These are phyloP conservation scores for Sinotaia quadrata DNA, from an alignment of 2,888 invertebrate species.

Conservation along the genomic window DNA sequence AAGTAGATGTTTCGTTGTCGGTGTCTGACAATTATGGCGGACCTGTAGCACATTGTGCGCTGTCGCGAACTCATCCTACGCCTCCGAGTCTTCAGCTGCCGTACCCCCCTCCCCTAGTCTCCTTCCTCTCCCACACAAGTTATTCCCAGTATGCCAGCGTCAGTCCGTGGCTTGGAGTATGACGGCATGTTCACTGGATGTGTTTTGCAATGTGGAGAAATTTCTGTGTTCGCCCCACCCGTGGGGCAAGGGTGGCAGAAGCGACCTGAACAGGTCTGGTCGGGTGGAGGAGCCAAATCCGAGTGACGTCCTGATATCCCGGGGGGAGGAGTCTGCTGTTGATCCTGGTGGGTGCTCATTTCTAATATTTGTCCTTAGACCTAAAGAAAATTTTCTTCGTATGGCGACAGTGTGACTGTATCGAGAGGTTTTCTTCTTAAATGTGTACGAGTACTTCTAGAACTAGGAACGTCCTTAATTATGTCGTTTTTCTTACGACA, in stretches of 20 bases:
- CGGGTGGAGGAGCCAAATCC: conserved; percentile 11
- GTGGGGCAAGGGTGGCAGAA: conserved; percentile 13
- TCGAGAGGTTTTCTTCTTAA: too few species aligned
- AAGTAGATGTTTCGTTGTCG: too few species aligned
- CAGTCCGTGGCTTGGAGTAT: too few species aligned
- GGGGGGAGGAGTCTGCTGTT: background rate
- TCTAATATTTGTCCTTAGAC: background rate
- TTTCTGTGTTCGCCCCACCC: conserved; percentile 22
- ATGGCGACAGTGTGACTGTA: too few species aligned
- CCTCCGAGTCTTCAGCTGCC: background rate
- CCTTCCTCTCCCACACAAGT: conserved; percentile 2
- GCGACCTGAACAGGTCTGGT: background rate
- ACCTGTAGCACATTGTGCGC: too few species aligned
- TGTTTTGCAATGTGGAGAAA: conserved; percentile 22
- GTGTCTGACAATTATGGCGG: background rate
- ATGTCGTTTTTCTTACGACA: too few species aligned
- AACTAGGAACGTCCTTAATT: too few species aligned
- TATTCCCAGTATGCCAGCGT: background rate
- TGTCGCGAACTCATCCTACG: background rate
- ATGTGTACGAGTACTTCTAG: too few species aligned
- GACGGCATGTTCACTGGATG: conserved; percentile 25
- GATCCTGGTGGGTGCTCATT: background rate
- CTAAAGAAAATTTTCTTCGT: background rate
- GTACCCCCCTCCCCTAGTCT: background rate
- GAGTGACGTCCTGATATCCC: conserved; percentile 22